Conservation (phyloP, 2,888 invertebrate species). For the Drosophila melanosoma region DNA sequence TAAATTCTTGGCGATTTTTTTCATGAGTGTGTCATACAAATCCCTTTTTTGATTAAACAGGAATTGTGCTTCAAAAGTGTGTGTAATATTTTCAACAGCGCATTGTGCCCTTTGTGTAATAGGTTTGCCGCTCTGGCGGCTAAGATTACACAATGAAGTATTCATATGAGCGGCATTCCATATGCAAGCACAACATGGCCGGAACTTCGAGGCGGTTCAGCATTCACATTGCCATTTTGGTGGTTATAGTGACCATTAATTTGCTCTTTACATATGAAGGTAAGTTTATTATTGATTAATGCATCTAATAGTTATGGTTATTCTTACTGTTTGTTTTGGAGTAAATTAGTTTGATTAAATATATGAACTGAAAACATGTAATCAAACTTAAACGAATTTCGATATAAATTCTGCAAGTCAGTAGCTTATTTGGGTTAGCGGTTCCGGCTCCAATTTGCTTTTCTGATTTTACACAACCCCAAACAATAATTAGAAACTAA, state of each 20-base stretch:
- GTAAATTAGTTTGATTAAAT: neutral
- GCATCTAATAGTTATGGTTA: neutral
- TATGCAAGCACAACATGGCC: constrained; percentile 9
- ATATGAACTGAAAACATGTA: neutral
- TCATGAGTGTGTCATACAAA: neutral
- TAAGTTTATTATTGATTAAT: constrained; percentile 25
- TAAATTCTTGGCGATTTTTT: neutral
- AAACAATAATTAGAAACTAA: neutral
- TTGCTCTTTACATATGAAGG: constrained; percentile 39
- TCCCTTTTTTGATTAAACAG: too few species aligned
- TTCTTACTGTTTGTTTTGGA: neutral
- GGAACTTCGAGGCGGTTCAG: constrained; percentile 6
- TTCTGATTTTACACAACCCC: neutral
- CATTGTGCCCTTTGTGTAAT: constrained; percentile 11
- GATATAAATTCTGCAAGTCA: neutral
- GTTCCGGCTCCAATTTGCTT: neutral
- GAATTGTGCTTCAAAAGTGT: constrained; percentile 34
- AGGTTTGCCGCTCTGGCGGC: constrained; percentile 51
- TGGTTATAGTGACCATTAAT: constrained; percentile 22
- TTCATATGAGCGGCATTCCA: constrained; percentile 27
- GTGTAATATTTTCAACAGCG: constrained; percentile 41
- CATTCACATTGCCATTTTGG: constrained; percentile 18
- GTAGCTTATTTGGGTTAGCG: neutral
- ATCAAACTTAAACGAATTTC: neutral
- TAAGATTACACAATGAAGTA: constrained; percentile 57